phyloP scores from a whole-genome alignment of 1,140 invertebrate species.

The Saccostrea echinata region DNA sequence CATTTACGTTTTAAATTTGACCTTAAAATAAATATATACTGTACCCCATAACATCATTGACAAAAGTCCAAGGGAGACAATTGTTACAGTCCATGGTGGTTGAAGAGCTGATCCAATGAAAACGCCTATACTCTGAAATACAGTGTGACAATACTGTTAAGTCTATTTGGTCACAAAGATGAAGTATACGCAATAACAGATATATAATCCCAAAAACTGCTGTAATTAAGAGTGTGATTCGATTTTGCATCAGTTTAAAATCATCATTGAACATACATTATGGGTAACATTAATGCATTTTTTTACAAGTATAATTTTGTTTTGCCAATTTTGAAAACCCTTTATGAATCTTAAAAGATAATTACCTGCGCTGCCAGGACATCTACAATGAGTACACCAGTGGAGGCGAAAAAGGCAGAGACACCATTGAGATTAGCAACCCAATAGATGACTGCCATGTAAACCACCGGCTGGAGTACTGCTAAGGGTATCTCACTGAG shows the following conservation, averaged over 20 bases:
- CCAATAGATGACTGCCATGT: slow-evolving; percentile 65
- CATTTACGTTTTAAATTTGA: no score
- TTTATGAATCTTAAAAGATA: background rate
- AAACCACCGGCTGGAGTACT: slow-evolving; percentile 60
- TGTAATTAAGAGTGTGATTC: no score
- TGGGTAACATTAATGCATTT: no score
- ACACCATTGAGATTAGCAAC: slow-evolving; percentile 64
- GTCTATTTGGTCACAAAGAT: background rate
- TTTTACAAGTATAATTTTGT: no score
- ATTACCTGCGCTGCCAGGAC: slow-evolving; percentile 64
- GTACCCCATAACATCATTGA: slow-evolving; percentile 68
- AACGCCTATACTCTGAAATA: slow-evolving; percentile 61
- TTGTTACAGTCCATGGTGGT: slow-evolving; percentile 62
- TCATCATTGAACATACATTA: no score
- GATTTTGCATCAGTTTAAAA: no score
- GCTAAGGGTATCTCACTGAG: slow-evolving; percentile 62
- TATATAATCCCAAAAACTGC: no score
- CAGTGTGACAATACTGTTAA: background rate
- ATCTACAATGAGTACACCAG: slow-evolving; percentile 59
- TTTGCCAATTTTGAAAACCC: no score
- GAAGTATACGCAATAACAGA: no score
- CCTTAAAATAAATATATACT: background rate
- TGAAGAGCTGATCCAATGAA: slow-evolving; percentile 61
- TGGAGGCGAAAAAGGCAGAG: slow-evolving; percentile 54
- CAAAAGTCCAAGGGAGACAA: slow-evolving; percentile 62